Base-by-base conservation (phyloP, 2,888 invertebrate genomes). In the Cheilosia vulpina region DNA sequence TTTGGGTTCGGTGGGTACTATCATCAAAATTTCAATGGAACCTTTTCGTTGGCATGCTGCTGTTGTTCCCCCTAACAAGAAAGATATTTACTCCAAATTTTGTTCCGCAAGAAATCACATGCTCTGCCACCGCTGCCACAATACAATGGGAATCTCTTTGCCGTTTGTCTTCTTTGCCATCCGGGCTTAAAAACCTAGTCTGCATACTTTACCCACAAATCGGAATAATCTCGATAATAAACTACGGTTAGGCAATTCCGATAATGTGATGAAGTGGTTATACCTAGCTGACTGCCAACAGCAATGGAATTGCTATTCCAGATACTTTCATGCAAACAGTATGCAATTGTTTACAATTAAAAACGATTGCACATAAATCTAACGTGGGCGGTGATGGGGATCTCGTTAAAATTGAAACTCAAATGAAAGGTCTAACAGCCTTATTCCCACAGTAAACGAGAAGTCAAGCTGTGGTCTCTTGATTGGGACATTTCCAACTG, bases 91-190 rank as follows among this genome's bases (percentile, higher is more conserved):
- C 45, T 17, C 15, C 45, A 34, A 4, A 24, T 47, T 73, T 63
- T 78, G 78, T 78, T 83, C 78, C 66, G 82, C 82, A 66, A 73
- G 78, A 57, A 63, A 72, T 68, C 66, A 47, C 78, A 72, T 66
- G 66, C 60, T 19, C 38, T 65, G 63, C 68, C 21, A 9, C 9
- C 43, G 38, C 21, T 47, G 34, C 21, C 53, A 24, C 34, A 50
- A 24, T 17, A 73, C 60, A 73, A 65, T 65, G 52, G 52, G 57
- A 50, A 55, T 58, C 47, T 47, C 17, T 19, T 19, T 72, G 65
- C 24, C 52, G 65, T 31, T 17, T 24, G 66, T 62, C 75, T 68
- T 75, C 45, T 53, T 21, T 53, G 11, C 38, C 63, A 63, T 31
- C 57, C 57, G 13, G 50, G 11, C 13, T 73, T 53, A 15, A 17